These are phyloP conservation scores for Drosophila micromelanica DNA, from an alignment of 1,140 invertebrate species.

Conservation along the genomic window DNA sequence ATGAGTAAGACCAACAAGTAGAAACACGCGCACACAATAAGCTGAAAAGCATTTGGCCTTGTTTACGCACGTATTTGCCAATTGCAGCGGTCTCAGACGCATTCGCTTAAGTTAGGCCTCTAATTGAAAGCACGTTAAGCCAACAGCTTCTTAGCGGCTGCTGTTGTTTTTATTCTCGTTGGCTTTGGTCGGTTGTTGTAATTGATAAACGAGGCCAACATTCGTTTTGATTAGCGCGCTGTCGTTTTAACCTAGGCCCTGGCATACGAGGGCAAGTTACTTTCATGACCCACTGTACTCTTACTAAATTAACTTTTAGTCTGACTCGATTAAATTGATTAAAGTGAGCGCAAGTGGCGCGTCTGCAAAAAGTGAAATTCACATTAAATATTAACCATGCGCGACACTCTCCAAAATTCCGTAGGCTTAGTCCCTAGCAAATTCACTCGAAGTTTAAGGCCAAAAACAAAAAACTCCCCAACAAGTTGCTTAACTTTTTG, in stretches of 20 bases:
- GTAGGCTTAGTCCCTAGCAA: background rate
- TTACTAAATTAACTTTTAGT: background rate
- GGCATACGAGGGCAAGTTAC: background rate
- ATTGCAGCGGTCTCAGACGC: slow-evolving; percentile 26
- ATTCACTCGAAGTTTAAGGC: background rate
- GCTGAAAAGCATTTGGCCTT: background rate
- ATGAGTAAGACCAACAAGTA: slow-evolving; percentile 21
- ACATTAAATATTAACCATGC: slow-evolving; percentile 30
- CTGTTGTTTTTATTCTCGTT: slow-evolving; percentile 23
- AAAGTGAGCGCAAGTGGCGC: background rate
- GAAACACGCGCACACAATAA: background rate
- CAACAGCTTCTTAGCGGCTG: background rate
- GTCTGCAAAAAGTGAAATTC: slow-evolving; percentile 5
- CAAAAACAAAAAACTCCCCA: slow-evolving; percentile 20
- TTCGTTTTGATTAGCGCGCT: slow-evolving; percentile 59
- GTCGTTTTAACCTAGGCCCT: background rate
- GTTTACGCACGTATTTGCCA: slow-evolving; percentile 41
- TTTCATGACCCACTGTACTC: background rate
- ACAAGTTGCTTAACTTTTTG: slow-evolving; percentile 25
- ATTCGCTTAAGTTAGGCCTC: slow-evolving; percentile 45
- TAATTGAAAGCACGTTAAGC: slow-evolving; percentile 66
- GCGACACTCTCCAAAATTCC: background rate
- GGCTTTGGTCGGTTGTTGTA: slow-evolving; percentile 34
- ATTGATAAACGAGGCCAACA: slow-evolving; percentile 64
- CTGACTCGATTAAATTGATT: slow-evolving; percentile 4